Evolutionary conservation across 2,113 vertebrate genomes (phyloP), one percentile per base, ranked within the genome.

Genomic region (Globicephala melas): DNA sequence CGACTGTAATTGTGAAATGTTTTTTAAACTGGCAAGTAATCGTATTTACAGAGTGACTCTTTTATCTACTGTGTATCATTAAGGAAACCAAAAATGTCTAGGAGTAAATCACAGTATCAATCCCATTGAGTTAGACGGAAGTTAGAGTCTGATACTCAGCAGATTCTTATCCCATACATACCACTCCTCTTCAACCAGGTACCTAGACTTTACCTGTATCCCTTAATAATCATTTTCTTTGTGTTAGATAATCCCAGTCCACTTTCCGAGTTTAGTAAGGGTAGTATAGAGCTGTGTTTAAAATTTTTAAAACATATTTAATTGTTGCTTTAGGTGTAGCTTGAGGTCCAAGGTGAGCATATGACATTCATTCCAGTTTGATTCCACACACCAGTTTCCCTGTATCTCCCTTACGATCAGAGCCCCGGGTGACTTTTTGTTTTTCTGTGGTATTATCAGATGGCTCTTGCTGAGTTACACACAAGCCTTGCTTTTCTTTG

Each of bases 361-460:
- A 44, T 96, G 91, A 65, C 28, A 73, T 95, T 96, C 55, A 50
- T 90, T 91, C 55, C 36, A 60, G 4, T 92, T 94, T 85, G 33
- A 89, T 89, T 88, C 87, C n/a, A 21, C 26, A 84, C 60, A n/a
- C n/a, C 5, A 25, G 55, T 95, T 93, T 82, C 79, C 68, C 47
- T 55, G n/a, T 96, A 15, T 97, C 96, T 96, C 31, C 85, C 47
- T 95, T 70, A 62, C 38, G 14, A 96, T 97, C 84, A 83, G 88
- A 95, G 67, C 83, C 81, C 3, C 23, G 36, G 96, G 92, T 81
- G 88, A 65, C 74, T 33, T 84, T 93, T 60, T 95, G 73, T 97
- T 98, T 96, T 93, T 71, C 82, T 82, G 76, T 85, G 92, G 47
- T 76, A 50, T 93, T 94, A 91, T 97, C 85, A 91, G 90, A 85